Evolutionary conservation across 2,888 invertebrate genomes (phyloP).

Genomic region (Corythucha ciliata): DNA sequence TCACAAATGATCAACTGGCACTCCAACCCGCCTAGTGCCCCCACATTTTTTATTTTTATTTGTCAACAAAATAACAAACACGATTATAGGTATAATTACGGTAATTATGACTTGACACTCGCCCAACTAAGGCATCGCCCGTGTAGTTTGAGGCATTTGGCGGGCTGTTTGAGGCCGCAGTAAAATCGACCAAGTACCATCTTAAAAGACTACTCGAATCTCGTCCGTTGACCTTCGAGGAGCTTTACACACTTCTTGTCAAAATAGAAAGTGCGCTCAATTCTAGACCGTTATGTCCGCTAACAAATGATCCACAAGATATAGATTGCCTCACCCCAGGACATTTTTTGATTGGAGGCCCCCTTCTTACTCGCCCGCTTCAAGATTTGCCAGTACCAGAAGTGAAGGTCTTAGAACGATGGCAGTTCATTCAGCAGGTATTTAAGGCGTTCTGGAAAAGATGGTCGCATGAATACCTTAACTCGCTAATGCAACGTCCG

Average conservation of each 20-base stretch:
- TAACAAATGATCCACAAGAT: constrained; percentile 13
- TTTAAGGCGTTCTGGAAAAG: constrained; percentile 32
- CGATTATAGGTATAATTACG: too few species aligned
- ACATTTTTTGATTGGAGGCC: constrained; percentile 37
- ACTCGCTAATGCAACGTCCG: constrained; percentile 16
- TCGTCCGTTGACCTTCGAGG: constrained; percentile 15
- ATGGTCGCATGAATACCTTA: constrained; percentile 28
- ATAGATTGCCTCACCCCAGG: constrained; percentile 33
- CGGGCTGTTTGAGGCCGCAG: constrained; percentile 23
- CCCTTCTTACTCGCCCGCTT: too few species aligned
- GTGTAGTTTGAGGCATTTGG: too few species aligned
- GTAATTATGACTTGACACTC: too few species aligned
- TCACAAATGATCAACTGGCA: too few species aligned
- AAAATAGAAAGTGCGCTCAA: constrained; percentile 20
- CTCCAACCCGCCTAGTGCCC: too few species aligned
- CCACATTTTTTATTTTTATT: too few species aligned
- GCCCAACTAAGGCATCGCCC: too few species aligned
- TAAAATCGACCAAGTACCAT: constrained; percentile 18
- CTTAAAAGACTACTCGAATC: constrained; percentile 5
- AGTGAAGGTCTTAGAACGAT: too few species aligned
- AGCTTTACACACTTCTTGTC: constrained; percentile 12
- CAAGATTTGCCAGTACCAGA: too few species aligned
- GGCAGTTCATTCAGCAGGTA: constrained; percentile 28
- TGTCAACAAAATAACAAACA: too few species aligned
- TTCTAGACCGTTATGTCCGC: constrained; percentile 17